Evolutionary conservation across 2,888 invertebrate species (phyloP).

Genomic region (Thyatira batis): DNA sequence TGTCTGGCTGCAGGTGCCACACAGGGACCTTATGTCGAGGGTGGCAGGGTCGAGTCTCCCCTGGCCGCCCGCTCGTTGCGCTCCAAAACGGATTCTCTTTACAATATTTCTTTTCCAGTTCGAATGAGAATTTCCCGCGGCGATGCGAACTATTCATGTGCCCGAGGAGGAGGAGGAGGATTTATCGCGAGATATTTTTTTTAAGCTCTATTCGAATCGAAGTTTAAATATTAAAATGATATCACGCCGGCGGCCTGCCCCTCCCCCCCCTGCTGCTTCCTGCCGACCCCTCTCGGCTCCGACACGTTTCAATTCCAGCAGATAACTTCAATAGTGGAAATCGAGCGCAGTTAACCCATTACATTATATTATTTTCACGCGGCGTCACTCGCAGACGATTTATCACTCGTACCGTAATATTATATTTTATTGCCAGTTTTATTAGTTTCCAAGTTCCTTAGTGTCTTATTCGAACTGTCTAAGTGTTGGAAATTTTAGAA

Average conservation of each 20-base stretch:
- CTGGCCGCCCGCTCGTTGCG: conserved; percentile 10
- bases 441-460: too few species aligned
- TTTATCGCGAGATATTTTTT: conserved; percentile 41
- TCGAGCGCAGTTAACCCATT: neutral
- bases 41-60: conserved; percentile 10
- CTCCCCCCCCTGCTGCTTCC: neutral
- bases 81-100: conserved; percentile 46
- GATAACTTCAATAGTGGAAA: neutral
- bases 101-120: conserved; percentile 58
- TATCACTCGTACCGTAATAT: too few species aligned
- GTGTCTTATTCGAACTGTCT: too few species aligned
- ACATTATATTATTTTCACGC: too few species aligned
- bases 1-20: neutral
- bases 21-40: conserved; percentile 4
- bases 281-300: neutral
- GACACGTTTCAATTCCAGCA: neutral
- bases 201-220: conserved; percentile 35
- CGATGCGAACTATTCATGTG: conserved; percentile 45
- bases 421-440: too few species aligned
- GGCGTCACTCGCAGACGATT: too few species aligned
- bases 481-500: too few species aligned
- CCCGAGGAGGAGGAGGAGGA: conserved; percentile 28
- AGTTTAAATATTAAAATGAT: conserved; percentile 51
- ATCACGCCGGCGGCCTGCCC: conserved; percentile 10
- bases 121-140: conserved; percentile 48